phyloP scores from a whole-genome alignment of 2,888 invertebrate genomes.

The Dolomedes plantarius region DNA sequence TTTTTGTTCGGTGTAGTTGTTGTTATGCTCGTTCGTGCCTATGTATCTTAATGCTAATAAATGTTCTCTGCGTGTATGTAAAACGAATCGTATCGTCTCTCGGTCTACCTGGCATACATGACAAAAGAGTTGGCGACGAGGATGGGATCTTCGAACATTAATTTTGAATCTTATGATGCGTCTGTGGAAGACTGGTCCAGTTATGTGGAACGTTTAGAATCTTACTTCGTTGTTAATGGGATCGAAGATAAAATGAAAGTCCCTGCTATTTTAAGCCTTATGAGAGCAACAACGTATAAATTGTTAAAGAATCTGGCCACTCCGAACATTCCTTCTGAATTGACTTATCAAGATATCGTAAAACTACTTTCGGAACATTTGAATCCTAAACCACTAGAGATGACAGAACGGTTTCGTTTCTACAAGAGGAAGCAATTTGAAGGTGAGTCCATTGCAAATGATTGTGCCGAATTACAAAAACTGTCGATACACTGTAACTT shows the following conservation, averaged over 20 bases:
- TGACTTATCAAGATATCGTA: slow-evolving; percentile 51
- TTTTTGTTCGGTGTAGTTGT: slow-evolving; percentile 43
- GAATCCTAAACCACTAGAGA: slow-evolving; percentile 49
- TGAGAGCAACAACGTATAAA: slow-evolving; percentile 49
- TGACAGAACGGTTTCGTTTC: slow-evolving; percentile 52
- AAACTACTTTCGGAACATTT: slow-evolving; percentile 47
- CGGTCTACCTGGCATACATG: slow-evolving; percentile 41
- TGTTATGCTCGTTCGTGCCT: slow-evolving; percentile 44
- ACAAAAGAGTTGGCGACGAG: slow-evolving; percentile 43
- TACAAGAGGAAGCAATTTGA: slow-evolving; percentile 54
- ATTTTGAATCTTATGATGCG: slow-evolving; percentile 49
- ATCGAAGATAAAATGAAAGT: slow-evolving; percentile 42
- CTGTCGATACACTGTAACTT: slow-evolving; percentile 49
- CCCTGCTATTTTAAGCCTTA: slow-evolving; percentile 43
- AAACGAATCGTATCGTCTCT: slow-evolving; percentile 50
- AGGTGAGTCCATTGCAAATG: slow-evolving; percentile 49
- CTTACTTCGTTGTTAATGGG: slow-evolving; percentile 52
- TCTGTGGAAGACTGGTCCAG: slow-evolving; percentile 48
- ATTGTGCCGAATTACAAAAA: slow-evolving; percentile 52
- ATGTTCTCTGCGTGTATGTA: slow-evolving; percentile 28
- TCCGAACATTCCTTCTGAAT: slow-evolving; percentile 45
- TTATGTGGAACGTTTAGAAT: slow-evolving; percentile 45
- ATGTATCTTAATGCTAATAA: slow-evolving; percentile 35
- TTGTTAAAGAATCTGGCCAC: slow-evolving; percentile 46
- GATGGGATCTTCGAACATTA: slow-evolving; percentile 52